Percentiles rank a stretch among this genome's conserved stretches.
These are phyloP conservation scores for Smutsia gigantea DNA, from an alignment of 2,797 vertebrate species.

Conservation along the genomic window DNA sequence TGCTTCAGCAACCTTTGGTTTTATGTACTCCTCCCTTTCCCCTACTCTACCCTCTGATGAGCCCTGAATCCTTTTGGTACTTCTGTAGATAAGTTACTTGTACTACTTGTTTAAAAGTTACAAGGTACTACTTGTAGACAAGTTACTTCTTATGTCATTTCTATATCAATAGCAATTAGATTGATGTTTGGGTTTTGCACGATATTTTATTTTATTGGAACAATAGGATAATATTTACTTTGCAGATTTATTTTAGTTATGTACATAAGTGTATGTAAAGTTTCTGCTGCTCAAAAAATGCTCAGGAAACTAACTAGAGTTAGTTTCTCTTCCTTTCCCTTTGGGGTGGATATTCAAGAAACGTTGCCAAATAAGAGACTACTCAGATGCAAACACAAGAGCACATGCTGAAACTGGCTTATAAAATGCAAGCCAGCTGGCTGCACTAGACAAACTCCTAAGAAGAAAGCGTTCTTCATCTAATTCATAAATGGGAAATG, in stretches of 20 bases:
- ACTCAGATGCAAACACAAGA: slow-evolving; percentile 44
- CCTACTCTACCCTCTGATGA: not conserved
- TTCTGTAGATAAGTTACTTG: not conserved
- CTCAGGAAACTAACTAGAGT: not conserved
- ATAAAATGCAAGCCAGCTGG: slow-evolving; percentile 66
- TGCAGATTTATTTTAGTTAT: not conserved
- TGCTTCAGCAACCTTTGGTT: not conserved
- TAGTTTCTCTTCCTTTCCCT: slow-evolving; percentile 59
- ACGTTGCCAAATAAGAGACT: slow-evolving; percentile 52
- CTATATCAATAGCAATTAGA: not conserved
- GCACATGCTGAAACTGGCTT: slow-evolving; percentile 49
- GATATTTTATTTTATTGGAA: not conserved
- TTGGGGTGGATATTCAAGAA: slow-evolving; percentile 61
- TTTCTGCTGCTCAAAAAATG: not conserved
- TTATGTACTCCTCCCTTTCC: not conserved
- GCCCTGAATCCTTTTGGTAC: not conserved
- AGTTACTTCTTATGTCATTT: not conserved
- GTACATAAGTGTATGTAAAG: not conserved
- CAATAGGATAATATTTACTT: not conserved
- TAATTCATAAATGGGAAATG: slow-evolving; percentile 53
- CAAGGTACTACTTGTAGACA: too few species aligned
- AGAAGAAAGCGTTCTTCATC: slow-evolving; percentile 49
- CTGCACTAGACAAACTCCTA: slow-evolving; percentile 1
- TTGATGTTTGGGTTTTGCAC: not conserved
- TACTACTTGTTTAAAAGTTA: too few species aligned